phyloP scores from a whole-genome alignment of 2,113 vertebrate genomes.

The Lepus americanus region DNA sequence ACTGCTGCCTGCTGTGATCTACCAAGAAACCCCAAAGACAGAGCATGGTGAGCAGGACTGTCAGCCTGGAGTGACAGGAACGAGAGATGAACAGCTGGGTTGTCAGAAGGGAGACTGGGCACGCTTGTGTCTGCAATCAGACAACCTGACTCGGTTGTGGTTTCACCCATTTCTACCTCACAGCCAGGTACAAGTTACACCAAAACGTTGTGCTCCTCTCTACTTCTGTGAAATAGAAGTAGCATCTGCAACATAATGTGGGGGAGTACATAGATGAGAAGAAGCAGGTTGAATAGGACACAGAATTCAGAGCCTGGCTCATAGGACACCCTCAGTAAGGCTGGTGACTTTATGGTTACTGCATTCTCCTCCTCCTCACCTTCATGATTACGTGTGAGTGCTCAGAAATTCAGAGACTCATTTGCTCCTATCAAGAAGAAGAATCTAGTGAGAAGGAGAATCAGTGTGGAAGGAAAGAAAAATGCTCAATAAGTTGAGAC shows the following conservation, averaged over 20 bases:
- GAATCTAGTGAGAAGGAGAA: neutral
- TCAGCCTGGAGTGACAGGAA: neutral
- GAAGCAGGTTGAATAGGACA: neutral
- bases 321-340: neutral
- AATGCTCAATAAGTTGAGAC: neutral
- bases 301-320: neutral
- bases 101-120: too few relatives aligned
- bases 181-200: too few relatives aligned
- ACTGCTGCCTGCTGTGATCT: neutral
- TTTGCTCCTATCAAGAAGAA: neutral
- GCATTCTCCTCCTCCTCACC: neutral
- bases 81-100: neutral
- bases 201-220: too few relatives aligned
- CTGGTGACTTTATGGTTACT: neutral
- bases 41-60: fast-evolving
- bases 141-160: neutral
- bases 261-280: neutral
- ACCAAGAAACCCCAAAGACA: neutral
- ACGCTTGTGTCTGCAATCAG: neutral
- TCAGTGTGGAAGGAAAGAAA: neutral
- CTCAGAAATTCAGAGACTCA: too few relatives aligned
- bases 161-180: neutral
- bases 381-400: too few relatives aligned
- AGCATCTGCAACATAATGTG: neutral
- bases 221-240: neutral